phyloP scores from a whole-genome alignment of 1,140 invertebrate genomes.

The Eurosta solidaginis region DNA sequence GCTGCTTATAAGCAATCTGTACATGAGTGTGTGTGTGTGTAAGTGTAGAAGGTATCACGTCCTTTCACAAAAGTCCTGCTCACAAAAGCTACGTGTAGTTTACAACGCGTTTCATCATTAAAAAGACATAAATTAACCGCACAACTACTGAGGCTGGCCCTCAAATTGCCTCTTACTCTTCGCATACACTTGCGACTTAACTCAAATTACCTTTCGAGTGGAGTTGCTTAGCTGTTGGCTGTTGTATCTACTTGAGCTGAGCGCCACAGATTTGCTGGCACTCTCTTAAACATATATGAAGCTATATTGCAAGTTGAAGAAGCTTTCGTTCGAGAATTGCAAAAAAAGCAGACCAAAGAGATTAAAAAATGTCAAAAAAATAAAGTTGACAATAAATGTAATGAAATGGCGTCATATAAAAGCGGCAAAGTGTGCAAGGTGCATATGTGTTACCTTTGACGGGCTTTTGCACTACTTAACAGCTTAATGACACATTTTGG shows the following conservation, averaged over 20 bases:
- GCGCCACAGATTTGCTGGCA: not conserved
- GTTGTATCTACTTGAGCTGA: not conserved
- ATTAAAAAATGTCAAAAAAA: not conserved
- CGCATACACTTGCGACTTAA: not conserved
- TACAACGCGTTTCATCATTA: conserved; percentile 23
- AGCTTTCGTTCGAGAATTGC: not conserved
- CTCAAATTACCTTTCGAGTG: not conserved
- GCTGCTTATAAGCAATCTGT: no score
- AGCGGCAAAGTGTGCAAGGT: not conserved
- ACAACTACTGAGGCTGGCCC: conserved; percentile 11
- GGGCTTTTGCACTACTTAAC: conserved; percentile 1
- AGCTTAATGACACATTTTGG: conserved; percentile 20
- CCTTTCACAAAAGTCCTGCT: conserved; percentile 20
- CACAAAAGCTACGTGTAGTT: not conserved
- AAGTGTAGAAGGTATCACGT: not conserved
- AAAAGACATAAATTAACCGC: conserved; percentile 27
- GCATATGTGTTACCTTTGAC: not conserved
- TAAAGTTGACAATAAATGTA: not conserved
- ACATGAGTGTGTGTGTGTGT: no score
- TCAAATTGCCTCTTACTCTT: not conserved
- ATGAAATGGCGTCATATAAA: not conserved
- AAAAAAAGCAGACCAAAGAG: not conserved
- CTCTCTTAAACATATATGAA: no score
- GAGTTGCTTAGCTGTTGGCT: no score
- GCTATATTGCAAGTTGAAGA: not conserved